Evolutionary conservation across 1,140 invertebrate species (phyloP).

Genomic region (Liolophura sinensis): DNA sequence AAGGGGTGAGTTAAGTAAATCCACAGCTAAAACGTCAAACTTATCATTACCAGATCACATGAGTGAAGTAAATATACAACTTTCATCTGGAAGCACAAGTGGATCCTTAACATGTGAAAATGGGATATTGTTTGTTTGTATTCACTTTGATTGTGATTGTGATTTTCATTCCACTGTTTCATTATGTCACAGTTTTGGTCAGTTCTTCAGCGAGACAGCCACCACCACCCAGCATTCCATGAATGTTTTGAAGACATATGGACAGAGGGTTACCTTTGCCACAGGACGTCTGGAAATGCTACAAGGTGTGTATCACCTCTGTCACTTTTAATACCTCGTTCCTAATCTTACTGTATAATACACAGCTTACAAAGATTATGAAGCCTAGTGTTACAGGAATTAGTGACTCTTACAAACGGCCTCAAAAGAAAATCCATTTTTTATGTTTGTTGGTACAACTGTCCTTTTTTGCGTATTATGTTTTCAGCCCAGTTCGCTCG

Average conservation of each 20-base stretch:
- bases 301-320: constrained; percentile 25
- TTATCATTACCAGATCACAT: too few species aligned
- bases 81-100: too few species aligned
- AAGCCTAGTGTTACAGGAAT: too few species aligned
- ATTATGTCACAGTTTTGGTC: constrained; percentile 22
- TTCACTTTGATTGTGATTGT: background rate
- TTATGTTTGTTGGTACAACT: background rate
- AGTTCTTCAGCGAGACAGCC: constrained; percentile 21
- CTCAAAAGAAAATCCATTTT: too few species aligned
- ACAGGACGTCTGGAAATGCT: constrained; percentile 41
- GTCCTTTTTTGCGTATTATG: background rate
- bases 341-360: too few species aligned
- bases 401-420: too few species aligned
- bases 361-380: too few species aligned
- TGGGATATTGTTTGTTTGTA: background rate
- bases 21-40: too few species aligned
- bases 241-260: constrained; percentile 32
- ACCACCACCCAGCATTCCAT: constrained; percentile 25
- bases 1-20: too few species aligned
- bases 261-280: constrained; percentile 46
- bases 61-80: too few species aligned
- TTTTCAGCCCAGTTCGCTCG: constrained; percentile 37
- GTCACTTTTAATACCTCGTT: too few species aligned
- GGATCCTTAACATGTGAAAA: background rate
- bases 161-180: background rate